Base-by-base conservation (phyloP, 1,140 invertebrate genomes). In the Drosophila virilis region DNA sequence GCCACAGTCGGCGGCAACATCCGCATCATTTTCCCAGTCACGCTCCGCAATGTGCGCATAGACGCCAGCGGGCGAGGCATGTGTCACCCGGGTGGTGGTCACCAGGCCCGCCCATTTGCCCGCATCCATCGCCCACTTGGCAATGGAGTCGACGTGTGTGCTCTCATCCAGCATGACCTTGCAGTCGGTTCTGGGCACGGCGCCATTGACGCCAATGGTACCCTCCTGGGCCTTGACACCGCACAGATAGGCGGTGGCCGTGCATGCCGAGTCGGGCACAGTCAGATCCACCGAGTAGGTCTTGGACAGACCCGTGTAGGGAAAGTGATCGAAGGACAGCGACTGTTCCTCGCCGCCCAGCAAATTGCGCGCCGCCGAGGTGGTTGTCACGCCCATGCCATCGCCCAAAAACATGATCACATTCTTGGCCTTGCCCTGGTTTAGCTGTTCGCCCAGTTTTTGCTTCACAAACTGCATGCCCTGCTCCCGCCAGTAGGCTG, bases 241-340 rank as follows among this genome's bases (percentile, higher is more conserved):
- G 10, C 94, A 93, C 12, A 98, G 93, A 74, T 97, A 97, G 0
- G 97, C 97, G 0, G 97, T 98, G 1, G 91, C 90, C 3, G 95
- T 95, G 37, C 94, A 95, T 0, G 97, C 96, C 0, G 96, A 97
- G 91, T 98, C 97, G 0, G 97, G 94, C 0, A 96, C 95, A 94
- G 97, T 96, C 32, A 93, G 94, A 90, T 98, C 95, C 28, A 96
- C 94, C 80, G 95, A 97, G 91, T 97, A 98, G 0, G 97, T 98
- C 96, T 97, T 97, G 0, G 95, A 93, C 9, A 97, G 86, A n/a
- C 94, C 96, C 6, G 94, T 93, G 62, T 95, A 93, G 1, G 96
- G 96, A 77, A 97, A 97, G 59, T 95, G 94, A 78, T 97, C 96
- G 77, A 96, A 97, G 37, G 94, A 94, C 38, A 97, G 92, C 9